phyloP scores from a whole-genome alignment of 2,888 invertebrate genomes.

The Lacanobia wlatinum region DNA sequence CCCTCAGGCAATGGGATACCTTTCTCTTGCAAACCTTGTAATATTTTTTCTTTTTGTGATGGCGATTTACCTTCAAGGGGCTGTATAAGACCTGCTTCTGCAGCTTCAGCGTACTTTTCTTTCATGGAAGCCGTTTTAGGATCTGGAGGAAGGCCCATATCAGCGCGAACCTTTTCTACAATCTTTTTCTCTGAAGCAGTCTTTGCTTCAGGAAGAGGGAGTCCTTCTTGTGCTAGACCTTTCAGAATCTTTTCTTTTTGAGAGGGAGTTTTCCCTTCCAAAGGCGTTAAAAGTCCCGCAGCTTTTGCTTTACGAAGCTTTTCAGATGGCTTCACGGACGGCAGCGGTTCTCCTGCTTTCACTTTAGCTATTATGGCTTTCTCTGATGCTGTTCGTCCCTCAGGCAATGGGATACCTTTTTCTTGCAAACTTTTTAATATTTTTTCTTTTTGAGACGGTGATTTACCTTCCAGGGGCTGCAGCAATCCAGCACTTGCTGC shows the following conservation, averaged over 20 bases:
- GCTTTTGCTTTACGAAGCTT: constrained; percentile 48
- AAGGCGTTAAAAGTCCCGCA: constrained; percentile 16
- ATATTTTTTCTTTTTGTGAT: constrained; percentile 1
- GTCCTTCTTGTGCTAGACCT: background rate
- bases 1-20: constrained; percentile 16
- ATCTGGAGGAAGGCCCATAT: background rate
- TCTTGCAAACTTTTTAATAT: constrained; percentile 52
- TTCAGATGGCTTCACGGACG: background rate
- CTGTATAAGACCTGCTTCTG: background rate
- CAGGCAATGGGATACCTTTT: constrained; percentile 57
- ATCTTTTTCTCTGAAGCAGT: constrained; percentile 1
- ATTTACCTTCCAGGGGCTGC: background rate
- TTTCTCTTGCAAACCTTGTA: background rate
- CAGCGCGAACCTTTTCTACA: constrained; percentile 2
- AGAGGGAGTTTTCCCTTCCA: background rate
- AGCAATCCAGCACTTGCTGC: constrained; percentile 56
- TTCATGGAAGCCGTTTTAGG: background rate
- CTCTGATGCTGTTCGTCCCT: constrained; percentile 54
- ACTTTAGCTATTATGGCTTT: background rate
- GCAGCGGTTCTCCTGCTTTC: background rate
- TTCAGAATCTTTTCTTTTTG: constrained; percentile 3
- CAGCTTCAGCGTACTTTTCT: background rate
- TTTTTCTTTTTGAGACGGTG: constrained; percentile 1
- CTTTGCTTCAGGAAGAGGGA: background rate
- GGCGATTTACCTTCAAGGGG: background rate